Conservation (phyloP, 2,888 invertebrate genomes). For the Allygus modestus region DNA sequence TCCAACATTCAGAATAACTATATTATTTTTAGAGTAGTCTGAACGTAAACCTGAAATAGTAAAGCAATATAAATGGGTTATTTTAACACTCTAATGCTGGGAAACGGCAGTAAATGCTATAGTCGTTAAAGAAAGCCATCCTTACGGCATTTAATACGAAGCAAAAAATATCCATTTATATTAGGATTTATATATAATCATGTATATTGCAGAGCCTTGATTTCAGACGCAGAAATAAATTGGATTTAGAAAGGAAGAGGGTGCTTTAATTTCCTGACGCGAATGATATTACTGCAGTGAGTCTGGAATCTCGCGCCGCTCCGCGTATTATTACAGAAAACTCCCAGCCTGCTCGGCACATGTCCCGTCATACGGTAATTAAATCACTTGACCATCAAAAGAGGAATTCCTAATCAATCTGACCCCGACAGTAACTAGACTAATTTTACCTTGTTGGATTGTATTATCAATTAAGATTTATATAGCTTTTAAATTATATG, state of each 20-base stretch:
- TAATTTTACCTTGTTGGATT: no score
- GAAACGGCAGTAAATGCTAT: no score
- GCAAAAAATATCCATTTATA: conserved; percentile 33
- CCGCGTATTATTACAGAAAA: conserved; percentile 44
- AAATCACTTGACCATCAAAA: neutral
- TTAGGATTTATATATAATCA: conserved; percentile 21
- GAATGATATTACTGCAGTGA: conserved; percentile 57
- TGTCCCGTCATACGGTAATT: neutral
- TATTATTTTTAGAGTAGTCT: no score
- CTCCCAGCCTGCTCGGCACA: conserved; percentile 33
- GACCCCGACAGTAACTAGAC: no score
- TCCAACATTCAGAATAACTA: no score
- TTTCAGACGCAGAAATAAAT: conserved; percentile 51
- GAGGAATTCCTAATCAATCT: neutral
- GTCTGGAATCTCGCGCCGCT: conserved; percentile 37
- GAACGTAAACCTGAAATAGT: no score
- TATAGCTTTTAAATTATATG: no score
- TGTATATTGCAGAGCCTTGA: conserved; percentile 49
- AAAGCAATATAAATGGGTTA: no score
- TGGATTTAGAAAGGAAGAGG: conserved; percentile 46
- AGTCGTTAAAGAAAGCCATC: neutral
- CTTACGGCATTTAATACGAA: conserved; percentile 1
- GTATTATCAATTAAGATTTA: no score
- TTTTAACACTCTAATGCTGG: no score
- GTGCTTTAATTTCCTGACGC: conserved; percentile 56